Percentiles rank a stretch among this genome's conserved stretches.
Evolutionary conservation across 2,113 vertebrate species (phyloP).

Genomic region (Petrocephalus microphthalmus): DNA sequence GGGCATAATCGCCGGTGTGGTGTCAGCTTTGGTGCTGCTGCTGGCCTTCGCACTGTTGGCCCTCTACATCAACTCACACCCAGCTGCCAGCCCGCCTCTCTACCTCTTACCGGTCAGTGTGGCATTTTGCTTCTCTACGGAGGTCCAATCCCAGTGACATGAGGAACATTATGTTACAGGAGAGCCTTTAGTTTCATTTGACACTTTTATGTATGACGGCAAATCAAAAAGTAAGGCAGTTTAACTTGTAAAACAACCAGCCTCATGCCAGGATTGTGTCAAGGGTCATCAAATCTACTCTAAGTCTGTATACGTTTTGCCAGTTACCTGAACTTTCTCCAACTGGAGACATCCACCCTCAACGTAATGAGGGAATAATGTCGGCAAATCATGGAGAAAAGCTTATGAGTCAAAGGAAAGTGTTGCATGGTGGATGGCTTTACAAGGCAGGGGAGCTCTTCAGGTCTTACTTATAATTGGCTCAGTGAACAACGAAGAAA

Average conservation of each 20-base stretch:
- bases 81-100: slow-evolving; percentile 57
- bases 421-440: not conserved
- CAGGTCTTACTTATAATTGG: not conserved
- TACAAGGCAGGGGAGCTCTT: not conserved
- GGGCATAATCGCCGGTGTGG: slow-evolving; percentile 65
- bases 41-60: slow-evolving; percentile 63
- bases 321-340: not conserved
- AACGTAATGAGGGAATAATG: not conserved
- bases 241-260: not conserved
- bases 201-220: not conserved
- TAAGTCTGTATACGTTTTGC: not conserved
- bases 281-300: not conserved
- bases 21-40: slow-evolving; percentile 64
- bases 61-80: slow-evolving; percentile 70
- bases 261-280: not conserved
- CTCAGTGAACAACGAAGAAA: not conserved
- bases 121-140: too few species aligned
- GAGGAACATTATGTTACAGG: not conserved
- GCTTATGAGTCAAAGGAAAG: not conserved
- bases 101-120: slow-evolving; percentile 71
- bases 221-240: not conserved
- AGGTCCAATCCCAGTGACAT: not conserved
- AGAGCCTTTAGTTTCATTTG: not conserved
- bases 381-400: not conserved
- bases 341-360: not conserved